A percentile compares a stretch with the other conserved stretches of the same genome.
phyloP scores from a whole-genome alignment of 2,888 invertebrate genomes.

The Drosophila atripex region DNA sequence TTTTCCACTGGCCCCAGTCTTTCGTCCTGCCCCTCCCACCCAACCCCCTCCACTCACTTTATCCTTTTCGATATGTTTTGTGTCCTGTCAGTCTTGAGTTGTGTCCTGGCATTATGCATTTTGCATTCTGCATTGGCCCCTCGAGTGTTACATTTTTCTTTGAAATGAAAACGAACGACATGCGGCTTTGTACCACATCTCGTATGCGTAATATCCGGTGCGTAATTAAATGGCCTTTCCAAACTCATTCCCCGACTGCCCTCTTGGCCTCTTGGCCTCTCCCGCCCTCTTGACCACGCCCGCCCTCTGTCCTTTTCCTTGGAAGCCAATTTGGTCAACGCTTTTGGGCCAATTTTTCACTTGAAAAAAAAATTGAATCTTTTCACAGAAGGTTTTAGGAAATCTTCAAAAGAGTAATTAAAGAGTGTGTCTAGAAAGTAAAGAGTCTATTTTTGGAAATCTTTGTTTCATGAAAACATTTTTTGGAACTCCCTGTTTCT shows the following conservation, averaged over 20 bases:
- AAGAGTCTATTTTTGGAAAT: neutral
- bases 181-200: neutral
- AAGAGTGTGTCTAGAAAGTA: neutral
- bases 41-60: neutral
- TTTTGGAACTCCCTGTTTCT: neutral
- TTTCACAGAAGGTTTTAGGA: neutral
- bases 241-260: too few relatives aligned
- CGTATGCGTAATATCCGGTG: slow-evolving; percentile 35
- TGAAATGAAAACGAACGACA: neutral
- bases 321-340: slow-evolving; percentile 4
- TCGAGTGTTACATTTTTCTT: slow-evolving; percentile 25
- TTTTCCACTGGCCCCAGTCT: slow-evolving; percentile 33
- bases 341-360: neutral
- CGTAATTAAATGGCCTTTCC: slow-evolving; percentile 32
- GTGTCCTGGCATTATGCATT: slow-evolving; percentile 38
- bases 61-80: slow-evolving; percentile 7
- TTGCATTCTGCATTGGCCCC: slow-evolving; percentile 50
- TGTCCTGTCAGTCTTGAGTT: slow-evolving; percentile 11
- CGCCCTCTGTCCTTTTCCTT: neutral
- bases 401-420: neutral
- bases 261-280: neutral
- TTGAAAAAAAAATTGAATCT: neutral
- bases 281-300: neutral
- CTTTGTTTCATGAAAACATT: too few relatives aligned
- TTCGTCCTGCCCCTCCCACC: neutral